Evolutionary conservation across 2,797 vertebrate genomes (phyloP).

Genomic region (Rhabdophis nuchalis): DNA sequence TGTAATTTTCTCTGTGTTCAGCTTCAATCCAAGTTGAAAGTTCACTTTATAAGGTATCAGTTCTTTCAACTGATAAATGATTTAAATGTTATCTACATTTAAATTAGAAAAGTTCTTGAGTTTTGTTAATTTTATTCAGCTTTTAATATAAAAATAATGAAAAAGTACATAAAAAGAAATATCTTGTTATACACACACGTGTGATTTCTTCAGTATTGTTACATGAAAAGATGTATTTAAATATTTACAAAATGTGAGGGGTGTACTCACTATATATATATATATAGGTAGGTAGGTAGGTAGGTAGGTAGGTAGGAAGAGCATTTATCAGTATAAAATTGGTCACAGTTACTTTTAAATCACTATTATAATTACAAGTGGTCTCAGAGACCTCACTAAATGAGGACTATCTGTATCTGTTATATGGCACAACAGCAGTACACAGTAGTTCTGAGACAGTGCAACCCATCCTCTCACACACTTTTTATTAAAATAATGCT

Average conservation of each 20-base stretch:
- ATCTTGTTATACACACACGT: constrained; percentile 24
- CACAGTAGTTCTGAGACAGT: not conserved
- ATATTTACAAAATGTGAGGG: too few species aligned
- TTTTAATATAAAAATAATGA: constrained; percentile 10
- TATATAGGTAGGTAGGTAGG: too few species aligned
- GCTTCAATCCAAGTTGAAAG: constrained; percentile 20
- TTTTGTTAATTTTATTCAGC: constrained; percentile 35
- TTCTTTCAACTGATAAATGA: too few species aligned
- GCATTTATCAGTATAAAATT: constrained; percentile 2
- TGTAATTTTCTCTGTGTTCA: not conserved
- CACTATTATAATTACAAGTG: not conserved
- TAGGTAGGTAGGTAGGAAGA: constrained; percentile 5
- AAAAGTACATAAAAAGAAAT: not conserved
- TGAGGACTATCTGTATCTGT: not conserved
- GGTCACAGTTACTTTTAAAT: not conserved
- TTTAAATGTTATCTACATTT: constrained; percentile 23
- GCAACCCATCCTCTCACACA: not conserved
- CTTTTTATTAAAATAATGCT: not conserved
- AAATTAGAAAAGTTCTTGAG: constrained; percentile 16
- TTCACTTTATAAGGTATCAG: not conserved
- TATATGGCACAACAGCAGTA: not conserved
- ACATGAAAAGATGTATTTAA: too few species aligned
- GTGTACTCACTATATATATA: too few species aligned
- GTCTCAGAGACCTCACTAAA: not conserved
- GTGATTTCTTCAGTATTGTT: too few species aligned